Conservation (phyloP, 2,797 vertebrate species). For the Chaetophractus vellerosus region DNA sequence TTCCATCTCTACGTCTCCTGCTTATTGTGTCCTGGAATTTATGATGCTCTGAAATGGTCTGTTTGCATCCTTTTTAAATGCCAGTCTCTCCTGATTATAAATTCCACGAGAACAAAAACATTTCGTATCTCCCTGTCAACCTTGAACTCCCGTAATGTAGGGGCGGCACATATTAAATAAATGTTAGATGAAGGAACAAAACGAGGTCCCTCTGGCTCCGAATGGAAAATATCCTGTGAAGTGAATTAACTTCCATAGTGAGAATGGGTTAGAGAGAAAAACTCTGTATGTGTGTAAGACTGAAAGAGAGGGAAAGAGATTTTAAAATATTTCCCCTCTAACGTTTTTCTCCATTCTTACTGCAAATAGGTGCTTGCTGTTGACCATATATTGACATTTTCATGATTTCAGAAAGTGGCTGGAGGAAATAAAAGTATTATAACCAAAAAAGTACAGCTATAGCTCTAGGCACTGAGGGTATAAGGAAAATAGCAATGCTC, state of each 20-base stretch:
- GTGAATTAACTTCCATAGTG: no score
- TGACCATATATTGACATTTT: no score
- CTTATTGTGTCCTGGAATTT: no score
- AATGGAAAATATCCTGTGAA: not conserved
- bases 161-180: rapidly evolving
- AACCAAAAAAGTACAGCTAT: not conserved
- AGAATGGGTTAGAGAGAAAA: not conserved
- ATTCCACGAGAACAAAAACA: not conserved
- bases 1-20: no score
- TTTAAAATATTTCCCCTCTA: not conserved
- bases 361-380: no score
- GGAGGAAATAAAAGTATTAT: not conserved
- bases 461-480: not conserved
- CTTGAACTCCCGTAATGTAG: no score
- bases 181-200: not conserved
- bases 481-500: not conserved
- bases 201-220: not conserved
- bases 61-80: not conserved
- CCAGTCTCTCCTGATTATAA: not conserved
- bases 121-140: no score
- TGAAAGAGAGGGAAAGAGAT: no score
- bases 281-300: no score
- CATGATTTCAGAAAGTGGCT: not conserved
- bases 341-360: not conserved
- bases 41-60: rapidly evolving